phyloP scores from a whole-genome alignment of 2,888 invertebrate species.

The Drosophila percnosoma region DNA sequence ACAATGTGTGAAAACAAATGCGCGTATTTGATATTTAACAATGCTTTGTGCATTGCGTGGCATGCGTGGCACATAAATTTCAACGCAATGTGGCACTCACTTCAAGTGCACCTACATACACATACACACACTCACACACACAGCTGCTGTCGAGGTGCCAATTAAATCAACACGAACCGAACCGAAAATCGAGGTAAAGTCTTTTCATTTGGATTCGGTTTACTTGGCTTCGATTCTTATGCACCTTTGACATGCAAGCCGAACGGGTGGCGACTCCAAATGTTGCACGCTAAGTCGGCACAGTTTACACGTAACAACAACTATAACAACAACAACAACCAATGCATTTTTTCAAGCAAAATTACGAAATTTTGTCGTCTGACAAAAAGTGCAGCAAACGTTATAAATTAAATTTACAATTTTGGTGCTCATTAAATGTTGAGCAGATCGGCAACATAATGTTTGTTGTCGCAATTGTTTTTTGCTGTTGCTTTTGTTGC shows the following conservation, averaged over 20 bases:
- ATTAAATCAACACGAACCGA: slow-evolving; percentile 62
- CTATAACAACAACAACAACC: slow-evolving; percentile 17
- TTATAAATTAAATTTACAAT: slow-evolving; percentile 81
- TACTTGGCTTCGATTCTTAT: slow-evolving; percentile 61
- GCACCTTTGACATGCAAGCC: slow-evolving; percentile 75
- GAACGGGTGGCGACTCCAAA: slow-evolving; percentile 25
- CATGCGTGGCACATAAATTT: slow-evolving; percentile 53
- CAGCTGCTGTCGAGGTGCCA: slow-evolving; percentile 70
- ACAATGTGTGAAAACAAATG: slow-evolving; percentile 70
- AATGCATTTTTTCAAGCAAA: slow-evolving; percentile 14
- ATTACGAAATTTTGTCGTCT: slow-evolving; percentile 72
- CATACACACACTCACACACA: slow-evolving; percentile 7
- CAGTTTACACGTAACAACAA: slow-evolving; percentile 66
- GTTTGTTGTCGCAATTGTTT: slow-evolving; percentile 68
- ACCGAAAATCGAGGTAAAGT: slow-evolving; percentile 20
- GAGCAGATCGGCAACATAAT: slow-evolving; percentile 60
- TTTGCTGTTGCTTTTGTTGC: slow-evolving; percentile 16
- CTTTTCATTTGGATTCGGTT: slow-evolving; percentile 17
- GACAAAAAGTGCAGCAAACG: slow-evolving; percentile 74
- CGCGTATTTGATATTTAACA: slow-evolving; percentile 48
- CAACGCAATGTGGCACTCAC: slow-evolving; percentile 40
- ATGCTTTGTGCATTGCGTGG: slow-evolving; percentile 21
- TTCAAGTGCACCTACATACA: slow-evolving; percentile 55
- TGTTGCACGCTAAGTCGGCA: slow-evolving; percentile 58
- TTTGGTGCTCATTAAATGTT: slow-evolving; percentile 62